A percentile compares a stretch with the other conserved stretches of the same genome.
Evolutionary conservation across 2,888 invertebrate species (phyloP).

Genomic region (Caradrina kadenii): DNA sequence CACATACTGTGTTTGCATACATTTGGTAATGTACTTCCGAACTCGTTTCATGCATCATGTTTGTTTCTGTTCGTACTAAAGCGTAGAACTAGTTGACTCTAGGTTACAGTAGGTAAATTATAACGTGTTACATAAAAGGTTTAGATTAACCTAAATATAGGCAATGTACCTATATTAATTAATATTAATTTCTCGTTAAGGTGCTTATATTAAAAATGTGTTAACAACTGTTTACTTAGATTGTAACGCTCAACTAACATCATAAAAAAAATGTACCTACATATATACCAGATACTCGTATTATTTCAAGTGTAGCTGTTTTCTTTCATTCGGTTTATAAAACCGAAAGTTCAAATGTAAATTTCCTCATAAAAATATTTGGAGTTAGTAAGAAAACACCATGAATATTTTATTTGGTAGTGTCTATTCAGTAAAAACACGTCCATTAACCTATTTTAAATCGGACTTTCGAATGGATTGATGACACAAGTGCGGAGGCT

Average conservation of each 20-base stretch:
- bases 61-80: conserved; percentile 1
- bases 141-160: neutral
- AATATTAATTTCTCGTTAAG: neutral
- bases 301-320: conserved; percentile 34
- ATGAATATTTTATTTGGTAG: conserved; percentile 76
- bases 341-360: conserved; percentile 63
- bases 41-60: conserved; percentile 12
- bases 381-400: conserved; percentile 66
- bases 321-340: conserved; percentile 56
- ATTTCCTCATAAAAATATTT: conserved; percentile 58
- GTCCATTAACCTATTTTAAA: conserved; percentile 86
- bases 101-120: neutral
- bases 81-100: neutral
- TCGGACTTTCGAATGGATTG: conserved; percentile 83
- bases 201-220: conserved; percentile 16
- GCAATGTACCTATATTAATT: neutral
- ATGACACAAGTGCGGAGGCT: conserved; percentile 81
- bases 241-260: conserved; percentile 19
- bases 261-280: conserved; percentile 20
- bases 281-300: conserved; percentile 27
- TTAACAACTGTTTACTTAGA: conserved; percentile 39
- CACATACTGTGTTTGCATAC: conserved; percentile 70
- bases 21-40: conserved; percentile 50
- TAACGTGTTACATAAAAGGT: neutral
- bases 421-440: conserved; percentile 80